A percentile compares a stretch with the other conserved stretches of the same genome.
Evolutionary conservation across 2,797 vertebrate genomes (phyloP).

Genomic region (Protosalanx chinensis): DNA sequence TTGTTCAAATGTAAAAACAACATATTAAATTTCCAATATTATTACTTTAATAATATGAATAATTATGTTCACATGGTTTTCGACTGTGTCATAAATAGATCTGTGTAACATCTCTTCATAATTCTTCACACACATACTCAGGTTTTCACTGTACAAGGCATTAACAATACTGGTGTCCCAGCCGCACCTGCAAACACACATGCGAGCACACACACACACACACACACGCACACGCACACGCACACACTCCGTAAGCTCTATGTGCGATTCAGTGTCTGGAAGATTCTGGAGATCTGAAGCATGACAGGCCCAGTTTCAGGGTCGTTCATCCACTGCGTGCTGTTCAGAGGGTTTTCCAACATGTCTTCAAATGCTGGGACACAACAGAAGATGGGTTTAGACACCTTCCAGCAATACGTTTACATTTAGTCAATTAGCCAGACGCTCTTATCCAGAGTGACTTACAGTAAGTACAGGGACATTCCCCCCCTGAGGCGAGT

Average conservation of each 20-base stretch:
- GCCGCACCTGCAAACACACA: constrained; percentile 12
- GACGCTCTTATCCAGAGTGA: not conserved
- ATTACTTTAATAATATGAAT: constrained; percentile 52
- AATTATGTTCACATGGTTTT: constrained; percentile 67
- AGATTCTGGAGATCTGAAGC: constrained; percentile 99
- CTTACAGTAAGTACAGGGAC: too few relatives aligned
- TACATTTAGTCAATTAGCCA: not conserved
- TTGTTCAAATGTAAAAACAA: constrained; percentile 71
- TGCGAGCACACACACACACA: constrained; percentile 19
- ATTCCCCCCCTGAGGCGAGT: too few relatives aligned
- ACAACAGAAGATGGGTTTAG: not conserved
- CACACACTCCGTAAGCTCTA: constrained; percentile 68
- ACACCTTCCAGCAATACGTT: not conserved
- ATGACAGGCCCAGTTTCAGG: constrained; percentile 96
- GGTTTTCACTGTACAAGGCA: constrained; percentile 61
- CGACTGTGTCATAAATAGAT: constrained; percentile 77
- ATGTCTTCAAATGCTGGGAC: constrained; percentile 94
- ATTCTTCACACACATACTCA: constrained; percentile 54
- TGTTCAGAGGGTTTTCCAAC: constrained; percentile 98
- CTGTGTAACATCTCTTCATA: constrained; percentile 58
- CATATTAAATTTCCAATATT: constrained; percentile 55
- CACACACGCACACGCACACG: constrained; percentile 26
- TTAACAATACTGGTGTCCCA: constrained; percentile 58
- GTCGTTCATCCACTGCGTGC: constrained; percentile 99
- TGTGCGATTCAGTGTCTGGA: constrained; percentile 97